These are phyloP conservation scores for Laticauda laticaudata DNA, from an alignment of 2,113 vertebrate genomes.

Conservation along the genomic window DNA sequence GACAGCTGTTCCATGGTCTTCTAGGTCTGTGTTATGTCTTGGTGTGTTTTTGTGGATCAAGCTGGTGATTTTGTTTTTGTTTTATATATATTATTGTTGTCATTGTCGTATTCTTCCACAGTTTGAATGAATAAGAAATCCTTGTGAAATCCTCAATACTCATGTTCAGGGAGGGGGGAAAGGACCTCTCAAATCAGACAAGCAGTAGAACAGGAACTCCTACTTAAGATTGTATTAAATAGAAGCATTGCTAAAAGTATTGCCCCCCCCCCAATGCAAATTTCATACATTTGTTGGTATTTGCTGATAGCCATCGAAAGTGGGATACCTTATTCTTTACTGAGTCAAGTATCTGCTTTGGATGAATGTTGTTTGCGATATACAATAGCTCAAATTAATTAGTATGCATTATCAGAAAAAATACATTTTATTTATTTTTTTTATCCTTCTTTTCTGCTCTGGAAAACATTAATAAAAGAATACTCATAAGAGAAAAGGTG, in stretches of 20 bases:
- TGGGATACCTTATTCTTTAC: constrained; percentile 61
- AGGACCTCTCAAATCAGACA: not conserved
- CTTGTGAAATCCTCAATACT: not conserved
- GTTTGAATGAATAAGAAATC: not conserved
- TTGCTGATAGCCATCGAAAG: not conserved
- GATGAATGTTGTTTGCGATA: not conserved
- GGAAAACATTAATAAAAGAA: not conserved
- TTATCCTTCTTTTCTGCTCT: not conserved
- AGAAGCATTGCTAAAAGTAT: not conserved
- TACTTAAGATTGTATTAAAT: constrained; percentile 38
- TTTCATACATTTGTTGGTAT: constrained; percentile 19
- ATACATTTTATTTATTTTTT: not conserved
- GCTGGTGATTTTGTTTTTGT: too few relatives aligned
- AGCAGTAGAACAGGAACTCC: constrained; percentile 9
- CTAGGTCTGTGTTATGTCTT: too few relatives aligned
- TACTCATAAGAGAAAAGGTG: not conserved
- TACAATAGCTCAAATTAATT: not conserved
- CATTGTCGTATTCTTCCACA: not conserved
- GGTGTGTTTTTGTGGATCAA: too few relatives aligned
- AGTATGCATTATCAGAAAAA: not conserved
- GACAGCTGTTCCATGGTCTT: too few relatives aligned
- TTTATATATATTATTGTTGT: not conserved
- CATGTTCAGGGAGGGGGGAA: not conserved
- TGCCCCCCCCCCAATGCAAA: not conserved
- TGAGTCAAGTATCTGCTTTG: constrained; percentile 52